Percentiles rank a stretch among this genome's conserved stretches.
phyloP scores from a whole-genome alignment of 2,797 vertebrate genomes.

The Microtus californicus region DNA sequence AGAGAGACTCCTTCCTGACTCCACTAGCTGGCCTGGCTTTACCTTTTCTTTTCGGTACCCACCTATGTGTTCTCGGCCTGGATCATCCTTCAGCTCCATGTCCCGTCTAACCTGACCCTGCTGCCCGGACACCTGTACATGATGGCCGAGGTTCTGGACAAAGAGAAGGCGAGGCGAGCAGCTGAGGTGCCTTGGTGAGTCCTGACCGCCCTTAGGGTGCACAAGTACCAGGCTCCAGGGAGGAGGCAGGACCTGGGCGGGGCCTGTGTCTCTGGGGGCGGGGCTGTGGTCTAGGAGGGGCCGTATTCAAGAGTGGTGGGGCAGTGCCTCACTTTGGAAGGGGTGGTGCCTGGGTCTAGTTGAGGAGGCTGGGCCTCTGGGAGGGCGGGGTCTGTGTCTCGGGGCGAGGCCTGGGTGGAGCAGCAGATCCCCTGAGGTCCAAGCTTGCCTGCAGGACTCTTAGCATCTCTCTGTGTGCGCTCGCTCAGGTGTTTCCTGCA shows the following conservation, averaged over 20 bases:
- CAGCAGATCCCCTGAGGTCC: background rate
- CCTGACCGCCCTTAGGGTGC: background rate
- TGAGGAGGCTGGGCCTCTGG: background rate
- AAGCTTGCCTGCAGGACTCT: background rate
- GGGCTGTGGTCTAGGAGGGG: background rate
- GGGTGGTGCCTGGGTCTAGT: background rate
- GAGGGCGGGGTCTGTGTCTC: background rate
- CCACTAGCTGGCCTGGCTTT: background rate
- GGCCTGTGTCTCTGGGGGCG: background rate
- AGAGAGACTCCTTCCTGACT: background rate
- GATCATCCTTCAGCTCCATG: conserved; percentile 84
- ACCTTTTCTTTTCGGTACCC: background rate
- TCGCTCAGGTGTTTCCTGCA: conserved; percentile 88
- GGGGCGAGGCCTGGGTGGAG: background rate
- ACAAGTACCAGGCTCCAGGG: background rate
- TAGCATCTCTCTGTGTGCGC: background rate
- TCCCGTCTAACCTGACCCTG: conserved; percentile 89
- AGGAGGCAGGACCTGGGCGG: background rate
- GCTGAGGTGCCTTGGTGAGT: conserved; percentile 80
- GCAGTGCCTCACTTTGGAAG: background rate
- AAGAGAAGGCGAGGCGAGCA: conserved; percentile 86
- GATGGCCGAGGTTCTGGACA: conserved; percentile 87
- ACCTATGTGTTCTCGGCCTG: background rate
- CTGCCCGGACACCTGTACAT: conserved; percentile 92
- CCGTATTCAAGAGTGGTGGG: background rate